Conservation (phyloP, 1,140 invertebrate genomes). For the Lepidurus arcticus region DNA sequence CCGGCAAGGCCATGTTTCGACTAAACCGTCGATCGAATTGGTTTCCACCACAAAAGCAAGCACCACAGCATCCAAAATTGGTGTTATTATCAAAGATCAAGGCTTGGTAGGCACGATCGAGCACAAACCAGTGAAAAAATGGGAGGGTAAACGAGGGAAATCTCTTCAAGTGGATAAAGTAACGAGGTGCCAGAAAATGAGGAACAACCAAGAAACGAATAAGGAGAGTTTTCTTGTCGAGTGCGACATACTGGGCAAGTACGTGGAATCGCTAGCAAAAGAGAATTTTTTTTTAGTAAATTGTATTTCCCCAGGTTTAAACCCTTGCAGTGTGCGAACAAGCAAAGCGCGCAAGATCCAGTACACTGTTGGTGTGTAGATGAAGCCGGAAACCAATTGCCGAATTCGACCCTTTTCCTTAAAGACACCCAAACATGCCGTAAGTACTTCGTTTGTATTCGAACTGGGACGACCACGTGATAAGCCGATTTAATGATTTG, state of each 20-base stretch:
- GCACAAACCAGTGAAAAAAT: not conserved
- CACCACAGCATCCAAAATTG: not conserved
- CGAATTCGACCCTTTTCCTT: slow-evolving; percentile 56
- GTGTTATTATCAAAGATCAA: not conserved
- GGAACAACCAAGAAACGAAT: slow-evolving; percentile 29
- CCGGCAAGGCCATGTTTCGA: not conserved
- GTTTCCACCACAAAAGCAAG: not conserved
- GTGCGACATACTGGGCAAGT: slow-evolving; percentile 56
- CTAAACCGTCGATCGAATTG: not conserved
- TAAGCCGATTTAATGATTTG: too few relatives aligned
- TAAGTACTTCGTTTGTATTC: slow-evolving; percentile 37
- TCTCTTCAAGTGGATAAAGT: slow-evolving; percentile 36
- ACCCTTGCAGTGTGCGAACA: slow-evolving; percentile 64
- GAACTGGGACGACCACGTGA: not conserved
- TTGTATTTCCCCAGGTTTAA: slow-evolving; percentile 51
- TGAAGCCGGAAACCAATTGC: slow-evolving; percentile 69
- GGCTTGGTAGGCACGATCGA: not conserved
- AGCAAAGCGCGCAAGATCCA: slow-evolving; percentile 30
- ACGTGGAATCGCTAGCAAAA: not conserved
- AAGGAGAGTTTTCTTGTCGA: slow-evolving; percentile 52
- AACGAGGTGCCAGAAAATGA: slow-evolving; percentile 59
- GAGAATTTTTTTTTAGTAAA: slow-evolving; percentile 41
- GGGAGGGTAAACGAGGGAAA: slow-evolving; percentile 30
- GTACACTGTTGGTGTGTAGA: slow-evolving; percentile 74
- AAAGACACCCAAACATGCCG: slow-evolving; percentile 55